Evolutionary conservation across 2,888 invertebrate species (phyloP).

Genomic region (Drosophila hamatofila): DNA sequence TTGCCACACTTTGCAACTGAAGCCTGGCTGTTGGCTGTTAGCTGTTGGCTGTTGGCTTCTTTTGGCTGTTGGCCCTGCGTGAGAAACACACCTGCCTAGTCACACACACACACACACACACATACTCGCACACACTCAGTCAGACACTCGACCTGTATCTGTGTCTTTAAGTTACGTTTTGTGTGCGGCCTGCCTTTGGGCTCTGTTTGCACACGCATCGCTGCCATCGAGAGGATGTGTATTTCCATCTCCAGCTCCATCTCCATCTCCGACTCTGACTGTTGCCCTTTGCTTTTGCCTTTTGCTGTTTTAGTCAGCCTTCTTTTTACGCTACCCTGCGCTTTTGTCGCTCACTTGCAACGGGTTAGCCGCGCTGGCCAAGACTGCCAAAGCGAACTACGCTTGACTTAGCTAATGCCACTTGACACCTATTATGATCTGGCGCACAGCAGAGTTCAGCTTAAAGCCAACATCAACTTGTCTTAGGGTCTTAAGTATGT

Average conservation of each 20-base stretch:
- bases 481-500: slow-evolving; percentile 27
- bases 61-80: slow-evolving; percentile 59
- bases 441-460: slow-evolving; percentile 26
- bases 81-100: slow-evolving; percentile 78
- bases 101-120: neutral
- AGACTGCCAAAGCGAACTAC: slow-evolving; percentile 16
- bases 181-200: slow-evolving; percentile 57
- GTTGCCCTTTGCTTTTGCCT: neutral
- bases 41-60: slow-evolving; percentile 44
- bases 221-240: slow-evolving; percentile 55
- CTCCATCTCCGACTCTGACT: slow-evolving; percentile 21
- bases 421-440: slow-evolving; percentile 60
- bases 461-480: slow-evolving; percentile 24
- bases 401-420: slow-evolving; percentile 65
- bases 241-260: slow-evolving; percentile 26
- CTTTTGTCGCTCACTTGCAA: slow-evolving; percentile 30
- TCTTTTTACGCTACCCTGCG: slow-evolving; percentile 46
- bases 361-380: slow-evolving; percentile 27
- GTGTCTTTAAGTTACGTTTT: slow-evolving; percentile 65
- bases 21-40: slow-evolving; percentile 50
- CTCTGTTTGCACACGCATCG: slow-evolving; percentile 67
- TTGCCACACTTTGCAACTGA: slow-evolving; percentile 76
- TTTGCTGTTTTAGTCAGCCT: slow-evolving; percentile 6
- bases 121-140: neutral
- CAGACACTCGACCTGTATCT: slow-evolving; percentile 61